Base-by-base conservation (phyloP, 2,797 vertebrate genomes). In the Pogoniulus pusillus region DNA sequence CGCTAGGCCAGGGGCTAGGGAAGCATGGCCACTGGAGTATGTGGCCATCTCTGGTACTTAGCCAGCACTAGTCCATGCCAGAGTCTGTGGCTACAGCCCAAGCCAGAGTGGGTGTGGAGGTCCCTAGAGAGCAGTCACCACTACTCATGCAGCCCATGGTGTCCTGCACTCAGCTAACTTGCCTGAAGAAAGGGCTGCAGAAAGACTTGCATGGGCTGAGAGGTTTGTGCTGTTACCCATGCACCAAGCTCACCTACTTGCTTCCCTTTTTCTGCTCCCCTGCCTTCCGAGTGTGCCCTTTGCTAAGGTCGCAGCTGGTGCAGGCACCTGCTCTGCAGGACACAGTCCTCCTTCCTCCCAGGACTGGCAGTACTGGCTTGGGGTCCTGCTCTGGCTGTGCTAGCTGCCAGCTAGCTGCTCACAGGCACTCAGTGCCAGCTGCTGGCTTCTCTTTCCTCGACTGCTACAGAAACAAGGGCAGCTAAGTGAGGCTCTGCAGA, bases 371-470 rank as follows among this genome's bases (percentile, higher is more conserved):
- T 20, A 39, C 6, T 18, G 76, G 5, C 35, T 20, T 54, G 53
- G 26, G 60, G 53, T 43, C 18, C 58, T 8, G 49, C 54, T 30
- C 34, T 54, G 64, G 58, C 59, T 34, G 49, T 3, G 32, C 75
- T 63, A n/a, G 79, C 69, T 47, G 22, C 45, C 22, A 47, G 45
- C 45, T 23, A 47, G 47, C 23, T 24, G 47, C 47, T 51, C 34
- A 66, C 72, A 43, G 51, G 86, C 73, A 64, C 16, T 53, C 91
- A 84, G 90, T 90, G 80, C 95, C 96, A 96, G 90, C 96, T 97
- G 76, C 92, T 76, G 96, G 95, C 77, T 81, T 27, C 59, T 73
- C 17, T 54, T 51, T 53, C 69, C 58, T 54, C 7, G 22, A 37
- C 58, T 6, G 34, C 59, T 63, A 8, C 2, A 11, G 35, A 82